These are phyloP conservation scores for Musca domestica DNA, from an alignment of 1,140 invertebrate species.

Conservation along the genomic window DNA sequence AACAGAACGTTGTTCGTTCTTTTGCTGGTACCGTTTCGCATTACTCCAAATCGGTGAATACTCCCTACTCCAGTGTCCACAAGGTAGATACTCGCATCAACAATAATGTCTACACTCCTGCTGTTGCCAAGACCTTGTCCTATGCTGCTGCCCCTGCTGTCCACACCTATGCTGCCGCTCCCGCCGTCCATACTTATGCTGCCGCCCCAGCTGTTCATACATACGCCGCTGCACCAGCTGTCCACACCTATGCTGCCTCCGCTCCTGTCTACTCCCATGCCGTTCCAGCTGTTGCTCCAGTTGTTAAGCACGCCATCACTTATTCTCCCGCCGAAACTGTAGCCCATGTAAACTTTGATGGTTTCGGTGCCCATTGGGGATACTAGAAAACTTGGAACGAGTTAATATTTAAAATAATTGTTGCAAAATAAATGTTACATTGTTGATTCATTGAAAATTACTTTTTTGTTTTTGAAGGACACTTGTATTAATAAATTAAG, in stretches of 20 bases:
- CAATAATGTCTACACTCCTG: conserved; percentile 58
- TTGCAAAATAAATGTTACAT: too few species aligned
- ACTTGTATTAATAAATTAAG: too few species aligned
- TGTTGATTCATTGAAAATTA: too few species aligned
- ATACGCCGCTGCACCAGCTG: conserved; percentile 24
- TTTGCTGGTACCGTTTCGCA: conserved; percentile 61
- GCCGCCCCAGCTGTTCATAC: conserved; percentile 14
- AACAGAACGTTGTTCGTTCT: conserved; percentile 60
- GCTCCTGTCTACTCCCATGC: conserved; percentile 23
- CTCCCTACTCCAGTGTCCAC: conserved; percentile 63
- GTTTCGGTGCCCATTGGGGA: conserved; percentile 57
- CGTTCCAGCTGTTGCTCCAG: conserved; percentile 34
- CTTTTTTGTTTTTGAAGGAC: too few species aligned
- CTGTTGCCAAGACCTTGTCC: conserved; percentile 49
- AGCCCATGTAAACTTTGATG: conserved; percentile 58
- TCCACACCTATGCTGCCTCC: conserved; percentile 34
- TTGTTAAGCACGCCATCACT: conserved; percentile 32
- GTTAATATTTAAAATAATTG: too few species aligned
- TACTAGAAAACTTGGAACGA: conserved; percentile 53
- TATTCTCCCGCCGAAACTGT: conserved; percentile 59
- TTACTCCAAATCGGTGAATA: conserved; percentile 64
- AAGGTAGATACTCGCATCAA: conserved; percentile 61
- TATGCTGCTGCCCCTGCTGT: conserved; percentile 47
- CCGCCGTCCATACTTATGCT: conserved; percentile 9
- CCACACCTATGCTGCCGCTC: not conserved